A percentile compares a stretch with the other conserved stretches of the same genome.
These are phyloP conservation scores for Tapirus indicus DNA, from an alignment of 2,797 vertebrate species.

Conservation along the genomic window DNA sequence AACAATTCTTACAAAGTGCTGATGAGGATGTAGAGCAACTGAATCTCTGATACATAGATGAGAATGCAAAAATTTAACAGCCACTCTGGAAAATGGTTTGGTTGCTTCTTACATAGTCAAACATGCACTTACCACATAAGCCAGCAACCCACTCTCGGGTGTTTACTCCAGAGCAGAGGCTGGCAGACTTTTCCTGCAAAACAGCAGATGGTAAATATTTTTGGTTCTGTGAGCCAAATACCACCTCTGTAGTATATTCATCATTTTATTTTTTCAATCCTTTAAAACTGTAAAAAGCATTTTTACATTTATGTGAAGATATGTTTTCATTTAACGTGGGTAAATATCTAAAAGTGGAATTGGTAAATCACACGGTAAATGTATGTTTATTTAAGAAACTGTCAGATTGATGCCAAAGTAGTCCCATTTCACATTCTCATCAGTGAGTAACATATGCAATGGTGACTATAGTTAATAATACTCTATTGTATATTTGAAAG, in stretches of 20 bases:
- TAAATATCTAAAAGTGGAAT: background rate
- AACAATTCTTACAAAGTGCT: constrained; percentile 4
- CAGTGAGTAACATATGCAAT: background rate
- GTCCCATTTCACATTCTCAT: background rate
- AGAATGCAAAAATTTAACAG: background rate
- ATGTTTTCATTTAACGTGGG: background rate
- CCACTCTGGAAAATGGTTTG: background rate
- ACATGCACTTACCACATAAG: background rate
- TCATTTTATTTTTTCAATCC: background rate
- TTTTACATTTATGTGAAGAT: background rate
- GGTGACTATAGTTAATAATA: background rate
- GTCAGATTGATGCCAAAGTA: background rate
- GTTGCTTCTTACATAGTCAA: background rate
- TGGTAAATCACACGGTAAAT: background rate
- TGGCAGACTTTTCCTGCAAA: background rate
- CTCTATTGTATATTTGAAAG: background rate
- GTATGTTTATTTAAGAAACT: constrained; percentile 13
- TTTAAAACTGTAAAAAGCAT: background rate
- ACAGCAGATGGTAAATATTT: background rate
- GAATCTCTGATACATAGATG: background rate
- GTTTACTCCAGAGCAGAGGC: background rate
- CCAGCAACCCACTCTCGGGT: background rate
- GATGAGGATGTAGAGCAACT: background rate
- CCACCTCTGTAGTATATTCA: background rate
- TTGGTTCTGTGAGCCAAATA: background rate